Conservation (phyloP, 2,888 invertebrate genomes). For the Tachina grossa region DNA sequence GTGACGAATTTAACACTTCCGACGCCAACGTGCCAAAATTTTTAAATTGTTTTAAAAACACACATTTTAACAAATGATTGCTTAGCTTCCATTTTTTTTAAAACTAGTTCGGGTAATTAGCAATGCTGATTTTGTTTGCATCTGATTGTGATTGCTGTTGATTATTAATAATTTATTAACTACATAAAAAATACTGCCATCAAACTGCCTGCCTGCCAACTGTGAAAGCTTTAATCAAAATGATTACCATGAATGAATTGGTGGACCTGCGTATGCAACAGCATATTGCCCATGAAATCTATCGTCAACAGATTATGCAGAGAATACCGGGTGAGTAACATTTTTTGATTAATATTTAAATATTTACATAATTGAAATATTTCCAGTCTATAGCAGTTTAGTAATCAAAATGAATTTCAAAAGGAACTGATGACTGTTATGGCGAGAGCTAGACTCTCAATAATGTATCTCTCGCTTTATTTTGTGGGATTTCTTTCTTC, state of each 20-base stretch:
- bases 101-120: constrained; percentile 43
- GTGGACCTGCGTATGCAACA: constrained; percentile 83
- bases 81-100: neutral
- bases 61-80: constrained; percentile 19
- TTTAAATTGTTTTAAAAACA: neutral
- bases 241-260: constrained; percentile 82
- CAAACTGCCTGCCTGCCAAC: neutral
- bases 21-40: constrained; percentile 57
- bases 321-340: constrained; percentile 81
- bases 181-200: constrained; percentile 1
- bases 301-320: constrained; percentile 83
- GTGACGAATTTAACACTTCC: constrained; percentile 68
- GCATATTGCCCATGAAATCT: constrained; percentile 83
- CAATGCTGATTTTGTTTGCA: constrained; percentile 29
- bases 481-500: no score
- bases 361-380: no score
- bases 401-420: no score
- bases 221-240: constrained; percentile 67
- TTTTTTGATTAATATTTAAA: constrained; percentile 5
- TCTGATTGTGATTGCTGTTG: neutral
- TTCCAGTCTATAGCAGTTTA: no score
- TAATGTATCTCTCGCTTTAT: no score
- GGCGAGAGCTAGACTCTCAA: no score
- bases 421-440: no score
- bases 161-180: constrained; percentile 14